phyloP scores from a whole-genome alignment of 2,888 invertebrate genomes.

The Drosophila paramelanica region DNA sequence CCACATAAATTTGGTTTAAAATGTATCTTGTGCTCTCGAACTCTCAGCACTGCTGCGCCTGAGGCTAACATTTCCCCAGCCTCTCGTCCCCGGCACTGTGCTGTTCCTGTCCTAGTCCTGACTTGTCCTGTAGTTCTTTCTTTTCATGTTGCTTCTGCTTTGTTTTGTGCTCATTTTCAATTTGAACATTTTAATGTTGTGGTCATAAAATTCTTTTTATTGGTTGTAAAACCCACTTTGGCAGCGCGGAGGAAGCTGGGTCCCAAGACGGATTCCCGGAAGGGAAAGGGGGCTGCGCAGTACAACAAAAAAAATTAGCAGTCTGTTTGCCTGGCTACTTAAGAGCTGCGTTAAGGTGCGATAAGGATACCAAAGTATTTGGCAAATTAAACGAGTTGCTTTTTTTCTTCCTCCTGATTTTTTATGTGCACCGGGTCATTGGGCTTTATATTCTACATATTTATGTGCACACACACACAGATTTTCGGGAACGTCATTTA shows the following conservation, averaged over 20 bases:
- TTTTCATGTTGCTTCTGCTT: constrained; percentile 53
- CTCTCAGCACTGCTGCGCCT: constrained; percentile 8
- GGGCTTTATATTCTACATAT: constrained; percentile 45
- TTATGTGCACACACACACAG: constrained; percentile 11
- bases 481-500: constrained; percentile 43
- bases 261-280: not conserved
- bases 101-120: constrained; percentile 21
- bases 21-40: constrained; percentile 62
- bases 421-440: constrained; percentile 51
- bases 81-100: not conserved
- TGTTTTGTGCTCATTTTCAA: constrained; percentile 75
- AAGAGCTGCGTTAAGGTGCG: constrained; percentile 71
- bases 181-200: constrained; percentile 79
- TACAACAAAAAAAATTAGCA: constrained; percentile 61
- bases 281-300: not conserved
- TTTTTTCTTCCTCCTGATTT: constrained; percentile 11
- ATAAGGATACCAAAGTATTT: constrained; percentile 70
- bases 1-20: constrained; percentile 76
- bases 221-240: constrained; percentile 72
- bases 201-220: constrained; percentile 80
- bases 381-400: constrained; percentile 67
- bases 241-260: constrained; percentile 14
- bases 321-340: constrained; percentile 70
- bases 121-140: constrained; percentile 47
- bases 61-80: constrained; percentile 6